Evolutionary conservation across 2,888 invertebrate genomes (phyloP).

Genomic region (Dicranocentrus wangi): DNA sequence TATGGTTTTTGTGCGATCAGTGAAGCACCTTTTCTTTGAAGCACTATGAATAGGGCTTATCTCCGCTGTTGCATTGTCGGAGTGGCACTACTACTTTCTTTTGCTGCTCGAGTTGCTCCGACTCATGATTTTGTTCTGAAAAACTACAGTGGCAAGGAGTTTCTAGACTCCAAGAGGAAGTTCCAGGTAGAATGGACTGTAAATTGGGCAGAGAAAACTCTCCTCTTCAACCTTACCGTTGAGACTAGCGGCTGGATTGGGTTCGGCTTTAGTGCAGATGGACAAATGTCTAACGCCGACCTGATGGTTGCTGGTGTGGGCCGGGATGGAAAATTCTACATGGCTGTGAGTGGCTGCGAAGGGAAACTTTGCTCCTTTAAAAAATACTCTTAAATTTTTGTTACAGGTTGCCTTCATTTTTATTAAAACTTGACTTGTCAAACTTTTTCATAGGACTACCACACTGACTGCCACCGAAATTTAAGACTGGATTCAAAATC

Average conservation of each 20-base stretch:
- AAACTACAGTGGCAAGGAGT: slow-evolving; percentile 28
- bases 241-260: slow-evolving; percentile 21
- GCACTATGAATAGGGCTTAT: too few species aligned
- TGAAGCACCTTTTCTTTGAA: too few species aligned
- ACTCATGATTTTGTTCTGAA: slow-evolving; percentile 19
- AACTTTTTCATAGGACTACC: slow-evolving; percentile 5
- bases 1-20: too few species aligned
- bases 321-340: slow-evolving; percentile 1
- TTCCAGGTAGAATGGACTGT: slow-evolving; percentile 34
- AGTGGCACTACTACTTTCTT: too few species aligned
- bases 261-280: slow-evolving; percentile 26
- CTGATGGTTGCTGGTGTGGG: slow-evolving; percentile 23
- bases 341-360: neutral
- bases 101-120: neutral
- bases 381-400: too few species aligned
- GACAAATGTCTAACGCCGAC: slow-evolving; percentile 26
- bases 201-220: slow-evolving; percentile 21
- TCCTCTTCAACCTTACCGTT: slow-evolving; percentile 13
- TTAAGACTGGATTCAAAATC: neutral
- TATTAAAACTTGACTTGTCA: neutral
- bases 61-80: too few species aligned
- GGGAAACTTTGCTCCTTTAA: too few species aligned
- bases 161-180: slow-evolving; percentile 16
- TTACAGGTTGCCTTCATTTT: neutral
- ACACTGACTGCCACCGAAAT: slow-evolving; percentile 25